Evolutionary conservation across 2,888 invertebrate species (phyloP), one percentile per base, ranked within the genome.

Genomic region (Xylota sylvarum): DNA sequence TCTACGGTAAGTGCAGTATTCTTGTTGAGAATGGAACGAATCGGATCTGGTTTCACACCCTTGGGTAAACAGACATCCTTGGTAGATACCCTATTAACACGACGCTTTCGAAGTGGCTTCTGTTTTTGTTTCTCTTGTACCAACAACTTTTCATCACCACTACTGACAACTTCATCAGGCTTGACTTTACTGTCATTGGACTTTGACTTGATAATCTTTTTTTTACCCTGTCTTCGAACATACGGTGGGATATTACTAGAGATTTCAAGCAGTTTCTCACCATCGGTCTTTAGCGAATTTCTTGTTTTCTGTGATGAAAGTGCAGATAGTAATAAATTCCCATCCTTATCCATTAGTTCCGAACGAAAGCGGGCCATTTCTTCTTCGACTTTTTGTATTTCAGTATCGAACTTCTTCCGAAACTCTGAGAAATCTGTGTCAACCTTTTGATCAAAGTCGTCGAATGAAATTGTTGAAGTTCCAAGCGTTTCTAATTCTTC

Each of bases 361-460:
- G 35, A 35, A 5, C 32, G 56, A 35, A 35, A 35, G 1, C 35
- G 2, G 1, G 35, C 56, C 56, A 58, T 58, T 58, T 35, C 35
- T 35, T 35, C 9, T 17, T 58, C 56, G 17, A 58, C 32, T 35
- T 58, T 35, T 2, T 19, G 9, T 32, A 58, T 58, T 12, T 58
- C 56, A 5, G 0, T 10, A 12, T 35, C 10, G 17, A 58, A 58
- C 10, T 10, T 14, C 4, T 58, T 5, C 2, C 35, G 35, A 1
- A 58, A 35, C 1, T 35, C 56, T 14, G 17, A 9, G 35, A 35
- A 58, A 58, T 58, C 56, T 17, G 5, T 32, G 35, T 58, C 56
- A 1, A 19, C 56, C n/a, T 5, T n/a, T 4, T 0, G 0, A 12
- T 35, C 32, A 5, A 14, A 56, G 14, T 56, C 17, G 4, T 32